Evolutionary conservation across 2,113 vertebrate species (phyloP).

Genomic region (Phrynosoma blainvillii): DNA sequence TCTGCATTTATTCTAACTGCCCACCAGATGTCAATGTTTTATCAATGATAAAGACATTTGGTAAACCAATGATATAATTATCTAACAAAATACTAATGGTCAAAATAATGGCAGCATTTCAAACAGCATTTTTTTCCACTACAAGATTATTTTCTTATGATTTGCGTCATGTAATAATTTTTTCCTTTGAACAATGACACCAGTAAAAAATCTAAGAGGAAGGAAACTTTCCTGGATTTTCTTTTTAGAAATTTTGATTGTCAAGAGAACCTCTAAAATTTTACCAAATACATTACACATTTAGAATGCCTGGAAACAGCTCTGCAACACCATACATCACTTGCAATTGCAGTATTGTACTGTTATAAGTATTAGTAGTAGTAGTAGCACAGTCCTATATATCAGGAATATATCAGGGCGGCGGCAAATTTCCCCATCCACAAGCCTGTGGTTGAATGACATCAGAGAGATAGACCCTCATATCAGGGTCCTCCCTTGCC

Average conservation of each 20-base stretch:
- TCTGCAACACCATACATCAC: not conserved
- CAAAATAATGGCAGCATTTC: conserved; percentile 5
- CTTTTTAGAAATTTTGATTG: not conserved
- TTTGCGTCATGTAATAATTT: not conserved
- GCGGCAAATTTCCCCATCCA: too few relatives aligned
- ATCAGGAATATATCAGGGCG: too few relatives aligned
- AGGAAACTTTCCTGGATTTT: not conserved
- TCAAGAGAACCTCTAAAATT: not conserved
- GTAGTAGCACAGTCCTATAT: not conserved
- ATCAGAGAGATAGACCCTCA: too few relatives aligned
- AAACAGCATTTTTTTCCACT: not conserved
- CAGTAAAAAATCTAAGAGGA: not conserved
- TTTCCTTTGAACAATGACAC: not conserved
- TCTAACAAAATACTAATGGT: not conserved
- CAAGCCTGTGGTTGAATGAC: too few relatives aligned
- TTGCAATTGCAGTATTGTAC: not conserved
- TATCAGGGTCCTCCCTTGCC: too few relatives aligned
- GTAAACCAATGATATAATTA: fast-evolving
- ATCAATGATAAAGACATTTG: not conserved
- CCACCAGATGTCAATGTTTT: conserved; percentile 59
- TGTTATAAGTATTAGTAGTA: not conserved
- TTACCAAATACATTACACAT: not conserved
- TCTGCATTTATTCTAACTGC: not conserved
- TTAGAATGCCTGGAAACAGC: not conserved
- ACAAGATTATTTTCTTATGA: not conserved